Percentiles rank a stretch among this genome's conserved stretches.
Conservation (phyloP, 1,140 invertebrate genomes). For the Drosophila mayri region DNA sequence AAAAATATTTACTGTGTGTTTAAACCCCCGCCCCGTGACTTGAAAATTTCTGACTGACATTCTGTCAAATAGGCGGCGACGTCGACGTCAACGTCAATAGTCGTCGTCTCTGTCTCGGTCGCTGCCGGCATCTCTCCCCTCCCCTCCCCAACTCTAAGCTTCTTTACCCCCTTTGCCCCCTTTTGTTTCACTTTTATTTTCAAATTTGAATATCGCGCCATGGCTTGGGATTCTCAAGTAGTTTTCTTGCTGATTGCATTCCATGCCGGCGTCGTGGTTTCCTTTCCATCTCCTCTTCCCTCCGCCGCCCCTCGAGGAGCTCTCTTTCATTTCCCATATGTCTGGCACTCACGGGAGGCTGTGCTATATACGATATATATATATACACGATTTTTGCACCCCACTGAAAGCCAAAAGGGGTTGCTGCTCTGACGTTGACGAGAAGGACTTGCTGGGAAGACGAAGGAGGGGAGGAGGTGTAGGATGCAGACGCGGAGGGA, state of each 20-base stretch:
- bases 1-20: slow-evolving; percentile 19
- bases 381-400: slow-evolving; percentile 33
- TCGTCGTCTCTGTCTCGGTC: slow-evolving; percentile 19
- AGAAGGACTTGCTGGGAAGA: slow-evolving; percentile 20
- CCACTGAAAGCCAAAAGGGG: slow-evolving; percentile 43
- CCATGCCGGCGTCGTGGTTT: slow-evolving; percentile 55
- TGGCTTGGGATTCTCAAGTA: slow-evolving; percentile 71
- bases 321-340: slow-evolving; percentile 75
- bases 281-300: slow-evolving; percentile 1
- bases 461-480: not conserved
- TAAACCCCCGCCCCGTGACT: slow-evolving; percentile 9
- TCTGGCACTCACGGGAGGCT: slow-evolving; percentile 26
- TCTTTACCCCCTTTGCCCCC: not conserved
- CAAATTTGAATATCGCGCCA: slow-evolving; percentile 72
- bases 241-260: slow-evolving; percentile 80
- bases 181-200: slow-evolving; percentile 75
- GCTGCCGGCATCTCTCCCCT: not conserved
- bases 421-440: slow-evolving; percentile 37
- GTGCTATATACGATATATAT: slow-evolving; percentile 20
- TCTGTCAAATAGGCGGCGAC: slow-evolving; percentile 76
- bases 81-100: slow-evolving; percentile 62
- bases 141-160: not conserved
- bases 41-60: slow-evolving; percentile 63
- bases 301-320: slow-evolving; percentile 17
- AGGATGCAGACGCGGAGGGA: slow-evolving; percentile 9